These are phyloP conservation scores for Phycodurus eques DNA, from an alignment of 2,113 vertebrate genomes.

Conservation along the genomic window DNA sequence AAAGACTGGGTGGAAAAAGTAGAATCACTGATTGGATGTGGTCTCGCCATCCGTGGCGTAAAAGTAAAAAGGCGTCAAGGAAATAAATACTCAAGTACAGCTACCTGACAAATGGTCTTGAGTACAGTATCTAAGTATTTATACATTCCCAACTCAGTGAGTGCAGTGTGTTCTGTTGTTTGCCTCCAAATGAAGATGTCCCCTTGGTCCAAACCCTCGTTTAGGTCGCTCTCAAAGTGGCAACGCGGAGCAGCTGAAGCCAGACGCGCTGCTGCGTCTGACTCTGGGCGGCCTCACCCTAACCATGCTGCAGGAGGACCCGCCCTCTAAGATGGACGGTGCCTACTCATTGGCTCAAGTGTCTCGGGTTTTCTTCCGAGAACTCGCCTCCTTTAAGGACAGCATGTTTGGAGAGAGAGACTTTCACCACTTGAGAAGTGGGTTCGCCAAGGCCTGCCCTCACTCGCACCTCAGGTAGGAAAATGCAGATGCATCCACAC, in stretches of 20 bases:
- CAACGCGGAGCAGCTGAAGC: slow-evolving; percentile 76
- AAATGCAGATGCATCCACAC: not conserved
- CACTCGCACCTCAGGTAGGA: slow-evolving; percentile 82
- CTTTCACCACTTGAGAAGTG: slow-evolving; percentile 75
- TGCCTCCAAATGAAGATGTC: not conserved
- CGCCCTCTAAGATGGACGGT: slow-evolving; percentile 26
- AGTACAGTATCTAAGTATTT: too few species aligned
- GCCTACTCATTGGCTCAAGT: slow-evolving; percentile 64
- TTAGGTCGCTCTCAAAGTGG: slow-evolving; percentile 71
- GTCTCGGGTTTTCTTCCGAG: slow-evolving; percentile 77
- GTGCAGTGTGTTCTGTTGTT: not conserved
- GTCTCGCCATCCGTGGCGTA: not conserved
- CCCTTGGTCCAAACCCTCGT: slow-evolving; percentile 7
- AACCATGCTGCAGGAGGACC: slow-evolving; percentile 80
- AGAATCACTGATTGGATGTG: not conserved
- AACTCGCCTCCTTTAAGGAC: slow-evolving; percentile 80
- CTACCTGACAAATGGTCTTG: not conserved
- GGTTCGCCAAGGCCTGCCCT: slow-evolving; percentile 83
- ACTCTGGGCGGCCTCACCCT: slow-evolving; percentile 82
- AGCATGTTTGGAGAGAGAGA: slow-evolving; percentile 82
- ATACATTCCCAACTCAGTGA: not conserved
- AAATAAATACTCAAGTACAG: not conserved
- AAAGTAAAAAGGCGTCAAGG: not conserved
- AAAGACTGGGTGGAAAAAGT: not conserved
- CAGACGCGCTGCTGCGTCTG: slow-evolving; percentile 79